These are phyloP conservation scores for Stegostoma tigrinum DNA, from an alignment of 2,113 vertebrate genomes.

Conservation along the genomic window DNA sequence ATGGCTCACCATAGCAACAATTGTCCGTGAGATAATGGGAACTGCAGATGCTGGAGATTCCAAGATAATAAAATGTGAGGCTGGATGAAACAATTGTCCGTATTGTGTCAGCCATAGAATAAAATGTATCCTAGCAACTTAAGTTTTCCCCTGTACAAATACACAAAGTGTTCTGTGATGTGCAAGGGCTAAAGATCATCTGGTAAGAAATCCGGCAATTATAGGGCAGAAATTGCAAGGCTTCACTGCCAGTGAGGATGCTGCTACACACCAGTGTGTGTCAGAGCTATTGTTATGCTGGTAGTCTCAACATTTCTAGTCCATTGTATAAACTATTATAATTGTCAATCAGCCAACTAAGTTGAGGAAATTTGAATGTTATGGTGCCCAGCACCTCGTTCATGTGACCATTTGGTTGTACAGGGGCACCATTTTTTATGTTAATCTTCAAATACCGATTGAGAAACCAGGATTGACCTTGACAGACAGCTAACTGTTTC, in stretches of 20 bases:
- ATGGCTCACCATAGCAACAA: constrained; percentile 59
- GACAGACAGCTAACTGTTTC: too few relatives aligned
- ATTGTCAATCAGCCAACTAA: neutral
- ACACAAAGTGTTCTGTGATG: neutral
- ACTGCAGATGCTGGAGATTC: too few relatives aligned
- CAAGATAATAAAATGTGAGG: too few relatives aligned
- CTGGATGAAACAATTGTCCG: constrained; percentile 60
- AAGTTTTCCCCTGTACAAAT: neutral
- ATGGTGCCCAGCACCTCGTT: neutral
- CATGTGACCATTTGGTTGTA: neutral
- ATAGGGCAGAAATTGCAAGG: neutral
- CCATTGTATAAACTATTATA: neutral
- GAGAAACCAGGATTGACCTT: too few relatives aligned
- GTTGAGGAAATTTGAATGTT: neutral
- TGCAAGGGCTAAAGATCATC: neutral
- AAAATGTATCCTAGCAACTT: constrained; percentile 46
- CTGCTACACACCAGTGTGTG: neutral
- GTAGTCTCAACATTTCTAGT: neutral
- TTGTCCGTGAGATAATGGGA: too few relatives aligned
- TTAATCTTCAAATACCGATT: too few relatives aligned
- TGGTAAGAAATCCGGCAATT: neutral
- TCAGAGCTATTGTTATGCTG: neutral
- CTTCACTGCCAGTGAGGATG: neutral
- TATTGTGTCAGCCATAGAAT: constrained; percentile 39
- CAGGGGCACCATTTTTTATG: neutral